Conservation (phyloP, 2,888 invertebrate species). For the Smittia sp. region DNA sequence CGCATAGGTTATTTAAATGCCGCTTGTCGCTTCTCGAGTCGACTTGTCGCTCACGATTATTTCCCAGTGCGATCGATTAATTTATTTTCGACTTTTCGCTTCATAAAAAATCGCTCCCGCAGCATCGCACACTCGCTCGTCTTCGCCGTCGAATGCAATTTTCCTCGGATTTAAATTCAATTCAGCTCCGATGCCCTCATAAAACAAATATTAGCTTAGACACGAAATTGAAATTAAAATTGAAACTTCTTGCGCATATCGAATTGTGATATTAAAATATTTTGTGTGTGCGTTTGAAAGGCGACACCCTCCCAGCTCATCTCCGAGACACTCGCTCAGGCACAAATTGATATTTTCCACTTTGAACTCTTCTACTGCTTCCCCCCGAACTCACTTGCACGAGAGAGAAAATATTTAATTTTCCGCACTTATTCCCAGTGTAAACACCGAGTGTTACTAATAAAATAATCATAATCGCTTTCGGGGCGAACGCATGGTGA, state of each 20-base stretch:
- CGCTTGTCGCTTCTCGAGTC: background rate
- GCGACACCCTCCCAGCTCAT: conserved; percentile 30
- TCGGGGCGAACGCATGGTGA: conserved; percentile 11
- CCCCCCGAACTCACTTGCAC: background rate
- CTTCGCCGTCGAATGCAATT: conserved; percentile 13
- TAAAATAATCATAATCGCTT: conserved; percentile 41
- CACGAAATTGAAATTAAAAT: conserved; percentile 25
- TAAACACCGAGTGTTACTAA: conserved; percentile 41
- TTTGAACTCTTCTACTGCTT: conserved; percentile 15
- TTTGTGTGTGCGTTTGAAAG: conserved; percentile 20
- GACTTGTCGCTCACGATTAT: background rate
- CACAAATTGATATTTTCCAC: conserved; percentile 35
- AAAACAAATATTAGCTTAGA: conserved; percentile 34
- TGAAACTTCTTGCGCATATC: conserved; percentile 34
- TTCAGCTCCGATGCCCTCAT: background rate
- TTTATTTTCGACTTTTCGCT: background rate
- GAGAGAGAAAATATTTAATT: background rate
- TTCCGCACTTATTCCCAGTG: conserved; percentile 31
- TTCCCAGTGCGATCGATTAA: background rate
- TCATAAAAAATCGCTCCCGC: conserved; percentile 22
- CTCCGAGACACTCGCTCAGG: conserved; percentile 10
- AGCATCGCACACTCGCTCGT: background rate
- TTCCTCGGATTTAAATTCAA: conserved; percentile 39
- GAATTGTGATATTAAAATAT: conserved; percentile 34
- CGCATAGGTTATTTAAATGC: background rate